These are phyloP conservation scores for Mycalesis mineus DNA, from an alignment of 2,888 invertebrate species.

Conservation along the genomic window DNA sequence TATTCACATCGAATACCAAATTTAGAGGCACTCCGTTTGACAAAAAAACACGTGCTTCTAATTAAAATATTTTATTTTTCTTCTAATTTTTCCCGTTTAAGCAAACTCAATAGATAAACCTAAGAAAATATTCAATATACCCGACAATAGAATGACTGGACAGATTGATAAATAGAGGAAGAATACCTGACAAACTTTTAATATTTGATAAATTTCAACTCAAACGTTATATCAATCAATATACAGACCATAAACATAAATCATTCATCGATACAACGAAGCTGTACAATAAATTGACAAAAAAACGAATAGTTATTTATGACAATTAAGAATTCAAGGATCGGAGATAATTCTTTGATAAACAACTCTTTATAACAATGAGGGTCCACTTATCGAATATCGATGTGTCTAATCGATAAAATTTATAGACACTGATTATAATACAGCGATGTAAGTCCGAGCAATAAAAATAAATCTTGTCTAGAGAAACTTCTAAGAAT, in stretches of 20 bases:
- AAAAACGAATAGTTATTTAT: conserved; percentile 7
- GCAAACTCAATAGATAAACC: background rate
- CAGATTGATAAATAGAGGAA: background rate
- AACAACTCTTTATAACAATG: conserved; percentile 10
- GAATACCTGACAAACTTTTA: background rate
- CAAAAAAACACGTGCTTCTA: background rate
- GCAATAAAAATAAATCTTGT: conserved; percentile 27
- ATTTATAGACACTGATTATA: conserved; percentile 17
- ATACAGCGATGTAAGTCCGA: conserved; percentile 3
- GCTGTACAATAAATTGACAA: background rate
- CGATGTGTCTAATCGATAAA: conserved; percentile 12
- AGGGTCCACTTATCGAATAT: conserved; percentile 9
- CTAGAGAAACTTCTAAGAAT: conserved; percentile 8
- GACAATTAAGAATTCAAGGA: conserved; percentile 15
- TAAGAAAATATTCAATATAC: background rate
- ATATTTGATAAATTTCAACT: background rate
- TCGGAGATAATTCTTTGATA: conserved; percentile 15
- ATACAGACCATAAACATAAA: background rate
- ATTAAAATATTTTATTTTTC: background rate
- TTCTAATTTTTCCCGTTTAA: background rate
- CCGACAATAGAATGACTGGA: background rate
- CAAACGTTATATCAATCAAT: background rate
- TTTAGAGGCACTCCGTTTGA: background rate
- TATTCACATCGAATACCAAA: background rate
- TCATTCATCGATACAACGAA: background rate